A percentile compares a stretch with the other conserved stretches of the same genome.
These are phyloP conservation scores for Calameuta idolon DNA, from an alignment of 2,888 invertebrate species.

Conservation along the genomic window DNA sequence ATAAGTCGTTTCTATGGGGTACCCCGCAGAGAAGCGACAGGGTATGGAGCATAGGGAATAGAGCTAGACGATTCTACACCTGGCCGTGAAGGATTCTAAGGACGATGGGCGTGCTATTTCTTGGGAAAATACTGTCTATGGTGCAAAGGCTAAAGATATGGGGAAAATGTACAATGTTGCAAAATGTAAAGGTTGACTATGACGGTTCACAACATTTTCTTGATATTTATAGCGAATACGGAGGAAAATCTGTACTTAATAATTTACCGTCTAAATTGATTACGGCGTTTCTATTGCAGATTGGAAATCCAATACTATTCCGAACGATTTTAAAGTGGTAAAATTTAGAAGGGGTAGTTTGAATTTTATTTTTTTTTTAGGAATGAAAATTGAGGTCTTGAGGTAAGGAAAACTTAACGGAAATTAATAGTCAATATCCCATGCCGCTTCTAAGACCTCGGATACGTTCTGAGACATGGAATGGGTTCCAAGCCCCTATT, in stretches of 20 bases:
- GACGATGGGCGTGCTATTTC: conserved; percentile 16
- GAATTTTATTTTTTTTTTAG: not conserved
- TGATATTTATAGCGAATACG: not conserved
- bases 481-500: conserved; percentile 13
- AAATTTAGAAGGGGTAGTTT: not conserved
- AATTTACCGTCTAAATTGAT: not conserved
- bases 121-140: not conserved
- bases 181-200: not conserved
- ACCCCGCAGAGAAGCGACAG: conserved; percentile 22
- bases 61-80: conserved; percentile 30
- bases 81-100: conserved; percentile 37
- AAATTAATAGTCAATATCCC: not conserved
- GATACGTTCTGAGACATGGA: not conserved
- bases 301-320: not conserved
- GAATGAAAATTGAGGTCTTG: not conserved
- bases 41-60: conserved; percentile 8
- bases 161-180: not conserved
- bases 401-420: not conserved
- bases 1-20: conserved; percentile 20
- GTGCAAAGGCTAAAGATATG: not conserved
- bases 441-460: not conserved
- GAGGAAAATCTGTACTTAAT: not conserved
- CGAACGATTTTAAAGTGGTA: not conserved
- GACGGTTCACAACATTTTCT: not conserved
- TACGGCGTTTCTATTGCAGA: not conserved